Conservation (phyloP, 2,888 invertebrate genomes). For the Tolmerus cingulatus region DNA sequence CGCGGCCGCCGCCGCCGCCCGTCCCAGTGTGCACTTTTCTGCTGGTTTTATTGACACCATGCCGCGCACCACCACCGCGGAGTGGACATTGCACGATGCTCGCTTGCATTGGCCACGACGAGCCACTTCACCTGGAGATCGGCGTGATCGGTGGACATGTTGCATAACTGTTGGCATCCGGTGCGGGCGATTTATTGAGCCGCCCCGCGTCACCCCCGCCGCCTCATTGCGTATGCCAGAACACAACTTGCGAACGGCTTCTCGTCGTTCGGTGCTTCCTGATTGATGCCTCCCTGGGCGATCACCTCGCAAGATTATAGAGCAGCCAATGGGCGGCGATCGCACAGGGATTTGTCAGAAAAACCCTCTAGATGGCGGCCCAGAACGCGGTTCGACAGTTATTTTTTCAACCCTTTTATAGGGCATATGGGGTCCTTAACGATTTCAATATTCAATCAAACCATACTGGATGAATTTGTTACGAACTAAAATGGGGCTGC, state of each 20-base stretch:
- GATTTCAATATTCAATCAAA: too few species aligned
- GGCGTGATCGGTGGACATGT: conserved; percentile 32
- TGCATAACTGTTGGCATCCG: conserved; percentile 42
- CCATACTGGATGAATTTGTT: too few species aligned
- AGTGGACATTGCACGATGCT: conserved; percentile 3
- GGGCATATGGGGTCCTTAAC: too few species aligned
- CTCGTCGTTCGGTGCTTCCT: conserved; percentile 30
- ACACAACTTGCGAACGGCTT: conserved; percentile 16
- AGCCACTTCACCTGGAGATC: conserved; percentile 7
- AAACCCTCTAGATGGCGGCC: background rate
- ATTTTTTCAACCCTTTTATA: background rate
- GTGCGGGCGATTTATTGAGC: conserved; percentile 22
- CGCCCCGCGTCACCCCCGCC: background rate
- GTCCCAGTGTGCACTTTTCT: conserved; percentile 3
- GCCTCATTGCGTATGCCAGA: conserved; percentile 32
- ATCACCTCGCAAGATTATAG: background rate
- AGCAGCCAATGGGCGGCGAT: background rate
- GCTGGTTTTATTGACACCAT: conserved; percentile 27
- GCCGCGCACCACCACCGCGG: background rate
- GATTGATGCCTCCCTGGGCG: background rate
- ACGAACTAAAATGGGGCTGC: too few species aligned
- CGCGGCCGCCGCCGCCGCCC: background rate
- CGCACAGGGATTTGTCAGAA: background rate
- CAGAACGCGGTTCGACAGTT: background rate
- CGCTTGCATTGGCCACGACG: background rate